A percentile compares a stretch with the other conserved stretches of the same genome.
phyloP scores from a whole-genome alignment of 2,888 invertebrate species.

The Himalopsyche japonica region DNA sequence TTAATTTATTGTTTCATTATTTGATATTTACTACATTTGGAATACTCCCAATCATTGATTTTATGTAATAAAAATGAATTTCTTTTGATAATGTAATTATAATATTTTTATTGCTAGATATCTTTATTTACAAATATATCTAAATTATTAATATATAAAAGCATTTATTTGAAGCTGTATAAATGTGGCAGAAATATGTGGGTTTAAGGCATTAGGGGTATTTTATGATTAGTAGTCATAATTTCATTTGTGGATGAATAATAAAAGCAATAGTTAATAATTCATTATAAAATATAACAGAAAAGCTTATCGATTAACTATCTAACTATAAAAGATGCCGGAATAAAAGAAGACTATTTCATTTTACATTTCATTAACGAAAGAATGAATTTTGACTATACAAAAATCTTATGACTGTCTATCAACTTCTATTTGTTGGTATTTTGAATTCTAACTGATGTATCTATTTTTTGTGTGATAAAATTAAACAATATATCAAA shows the following conservation, averaged over 20 bases:
- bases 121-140: slow-evolving; percentile 10
- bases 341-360: background rate
- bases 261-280: background rate
- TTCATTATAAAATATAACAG: background rate
- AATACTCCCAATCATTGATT: too few species aligned
- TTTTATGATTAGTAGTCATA: background rate
- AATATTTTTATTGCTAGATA: background rate
- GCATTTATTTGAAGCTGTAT: slow-evolving; percentile 12
- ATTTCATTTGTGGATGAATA: background rate
- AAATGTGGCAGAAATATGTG: slow-evolving; percentile 5
- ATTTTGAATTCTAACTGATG: background rate
- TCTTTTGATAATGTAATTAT: background rate
- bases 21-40: too few species aligned
- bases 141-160: slow-evolving; percentile 8
- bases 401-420: background rate
- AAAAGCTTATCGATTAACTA: background rate
- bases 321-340: background rate
- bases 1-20: too few species aligned
- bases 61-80: background rate
- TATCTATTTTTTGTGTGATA: background rate
- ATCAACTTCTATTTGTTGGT: background rate
- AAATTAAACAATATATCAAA: background rate
- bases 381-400: background rate
- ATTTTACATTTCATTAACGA: background rate
- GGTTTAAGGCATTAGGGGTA: slow-evolving; percentile 27